Evolutionary conservation across 2,888 invertebrate genomes (phyloP).

Genomic region (Norana najaformis): DNA sequence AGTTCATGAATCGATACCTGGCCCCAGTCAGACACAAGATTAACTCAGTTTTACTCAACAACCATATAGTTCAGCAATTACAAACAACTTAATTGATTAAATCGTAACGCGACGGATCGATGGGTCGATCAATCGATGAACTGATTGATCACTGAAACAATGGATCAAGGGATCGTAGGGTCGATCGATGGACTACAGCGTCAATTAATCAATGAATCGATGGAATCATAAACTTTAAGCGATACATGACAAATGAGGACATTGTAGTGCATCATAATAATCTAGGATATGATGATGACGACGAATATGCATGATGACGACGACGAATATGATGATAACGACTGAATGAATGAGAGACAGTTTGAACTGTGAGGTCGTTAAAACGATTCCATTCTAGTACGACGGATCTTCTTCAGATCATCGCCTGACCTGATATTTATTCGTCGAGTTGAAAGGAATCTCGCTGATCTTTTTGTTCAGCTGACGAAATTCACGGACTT

Average conservation of each 20-base stretch:
- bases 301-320: too few relatives aligned
- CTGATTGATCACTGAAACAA: background rate
- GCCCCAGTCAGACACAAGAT: background rate
- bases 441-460: constrained; percentile 66
- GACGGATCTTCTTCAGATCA: too few relatives aligned
- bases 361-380: too few relatives aligned
- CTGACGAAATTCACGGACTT: constrained; percentile 57
- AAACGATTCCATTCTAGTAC: too few relatives aligned
- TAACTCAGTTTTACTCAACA: background rate
- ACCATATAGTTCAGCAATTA: background rate
- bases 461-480: constrained; percentile 62
- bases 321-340: too few relatives aligned
- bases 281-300: too few relatives aligned
- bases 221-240: background rate
- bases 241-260: too few relatives aligned
- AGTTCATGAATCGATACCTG: constrained; percentile 91
- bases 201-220: too few relatives aligned
- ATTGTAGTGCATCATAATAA: background rate
- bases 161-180: background rate
- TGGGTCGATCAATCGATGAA: background rate
- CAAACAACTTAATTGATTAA: background rate
- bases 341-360: background rate
- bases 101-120: background rate
- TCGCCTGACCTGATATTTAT: constrained; percentile 63
- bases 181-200: background rate